phyloP scores from a whole-genome alignment of 2,113 vertebrate genomes.

The Mirza zaza region DNA sequence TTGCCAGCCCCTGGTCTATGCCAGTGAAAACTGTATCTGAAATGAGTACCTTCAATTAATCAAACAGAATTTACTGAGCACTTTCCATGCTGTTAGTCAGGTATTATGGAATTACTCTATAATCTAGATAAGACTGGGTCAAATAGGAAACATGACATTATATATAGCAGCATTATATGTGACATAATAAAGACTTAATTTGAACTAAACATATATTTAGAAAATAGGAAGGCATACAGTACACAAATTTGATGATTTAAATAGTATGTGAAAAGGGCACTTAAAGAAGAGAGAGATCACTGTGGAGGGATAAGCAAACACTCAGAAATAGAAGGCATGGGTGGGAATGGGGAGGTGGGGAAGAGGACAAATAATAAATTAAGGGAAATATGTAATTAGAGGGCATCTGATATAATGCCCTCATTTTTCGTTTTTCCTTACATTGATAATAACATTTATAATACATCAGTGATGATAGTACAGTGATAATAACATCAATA shows the following conservation, averaged over 20 bases:
- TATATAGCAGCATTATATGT: neutral
- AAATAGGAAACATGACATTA: neutral
- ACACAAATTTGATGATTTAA: neutral
- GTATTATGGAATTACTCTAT: neutral
- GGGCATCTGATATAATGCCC: neutral
- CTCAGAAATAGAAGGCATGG: neutral
- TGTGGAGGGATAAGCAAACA: neutral
- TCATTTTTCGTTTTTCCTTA: neutral
- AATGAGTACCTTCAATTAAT: neutral
- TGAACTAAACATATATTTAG: neutral
- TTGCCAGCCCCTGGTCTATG: neutral
- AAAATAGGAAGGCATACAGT: neutral
- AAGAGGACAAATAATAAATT: neutral
- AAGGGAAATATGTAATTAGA: neutral
- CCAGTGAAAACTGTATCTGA: slow-evolving; percentile 22
- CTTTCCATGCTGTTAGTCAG: neutral
- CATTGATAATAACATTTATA: neutral
- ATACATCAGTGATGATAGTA: no score
- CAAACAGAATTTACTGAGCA: neutral
- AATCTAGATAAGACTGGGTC: neutral
- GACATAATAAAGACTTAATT: neutral
- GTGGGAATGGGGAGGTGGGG: neutral
- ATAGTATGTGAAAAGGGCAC: neutral
- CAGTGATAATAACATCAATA: neutral
- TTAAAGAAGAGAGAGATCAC: neutral